phyloP scores from a whole-genome alignment of 2,888 invertebrate genomes.

The Trypoxylon attenuatum region DNA sequence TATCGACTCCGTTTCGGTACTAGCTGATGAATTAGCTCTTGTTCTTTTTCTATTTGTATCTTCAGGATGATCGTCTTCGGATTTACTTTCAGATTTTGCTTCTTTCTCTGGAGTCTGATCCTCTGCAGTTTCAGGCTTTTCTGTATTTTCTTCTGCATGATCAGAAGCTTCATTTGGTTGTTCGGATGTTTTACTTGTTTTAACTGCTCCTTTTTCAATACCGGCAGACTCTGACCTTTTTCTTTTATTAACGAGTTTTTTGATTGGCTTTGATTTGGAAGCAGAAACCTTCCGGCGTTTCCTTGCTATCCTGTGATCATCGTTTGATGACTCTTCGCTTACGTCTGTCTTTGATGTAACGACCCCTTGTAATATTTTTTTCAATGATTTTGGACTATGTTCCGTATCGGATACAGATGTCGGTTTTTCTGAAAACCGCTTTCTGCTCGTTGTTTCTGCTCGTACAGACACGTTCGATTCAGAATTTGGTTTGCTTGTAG shows the following conservation, averaged over 20 bases:
- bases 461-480: too few relatives aligned
- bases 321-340: constrained; percentile 19
- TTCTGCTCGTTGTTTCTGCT: too few relatives aligned
- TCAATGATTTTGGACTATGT: constrained; percentile 11
- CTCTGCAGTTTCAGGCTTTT: too few relatives aligned
- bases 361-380: neutral
- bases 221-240: neutral
- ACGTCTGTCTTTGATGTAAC: neutral
- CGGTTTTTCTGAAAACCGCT: neutral
- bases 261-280: neutral
- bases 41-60: neutral
- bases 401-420: neutral
- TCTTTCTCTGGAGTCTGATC: too few relatives aligned
- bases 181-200: neutral
- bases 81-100: neutral
- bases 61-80: neutral
- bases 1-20: neutral
- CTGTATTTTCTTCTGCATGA: too few relatives aligned
- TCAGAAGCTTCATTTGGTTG: too few relatives aligned
- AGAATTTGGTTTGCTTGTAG: too few relatives aligned
- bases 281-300: neutral
- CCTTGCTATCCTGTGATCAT: neutral
- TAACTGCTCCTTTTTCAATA: neutral
- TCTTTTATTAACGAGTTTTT: neutral
- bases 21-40: constrained; percentile 13